phyloP scores from a whole-genome alignment of 2,113 vertebrate species.

The Pogona vitticeps region DNA sequence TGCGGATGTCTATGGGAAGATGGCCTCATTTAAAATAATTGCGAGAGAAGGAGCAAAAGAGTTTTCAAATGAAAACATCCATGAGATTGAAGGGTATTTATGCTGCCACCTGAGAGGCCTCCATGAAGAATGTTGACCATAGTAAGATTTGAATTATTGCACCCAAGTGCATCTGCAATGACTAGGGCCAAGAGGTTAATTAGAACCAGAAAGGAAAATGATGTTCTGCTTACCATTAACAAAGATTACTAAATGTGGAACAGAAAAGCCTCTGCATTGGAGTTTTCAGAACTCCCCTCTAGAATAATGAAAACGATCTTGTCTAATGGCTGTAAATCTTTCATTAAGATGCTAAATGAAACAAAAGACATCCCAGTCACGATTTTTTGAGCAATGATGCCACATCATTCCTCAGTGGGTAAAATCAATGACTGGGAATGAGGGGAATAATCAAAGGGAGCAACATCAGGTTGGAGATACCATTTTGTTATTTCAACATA shows the following conservation, averaged over 20 bases:
- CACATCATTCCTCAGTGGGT: not conserved
- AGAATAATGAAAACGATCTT: not conserved
- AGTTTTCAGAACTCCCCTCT: not conserved
- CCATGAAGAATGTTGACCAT: constrained; percentile 56
- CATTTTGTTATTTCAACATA: not conserved
- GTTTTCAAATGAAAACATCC: constrained; percentile 44
- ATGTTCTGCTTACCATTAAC: constrained; percentile 59
- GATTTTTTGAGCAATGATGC: not conserved
- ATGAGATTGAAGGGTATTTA: constrained; percentile 59
- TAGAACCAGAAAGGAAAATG: constrained; percentile 66
- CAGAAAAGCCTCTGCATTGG: constrained; percentile 2
- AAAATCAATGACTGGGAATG: not conserved
- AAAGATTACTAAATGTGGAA: constrained; percentile 39
- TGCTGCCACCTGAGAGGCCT: constrained; percentile 61
- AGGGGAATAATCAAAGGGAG: constrained; percentile 28
- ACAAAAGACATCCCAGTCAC: not conserved
- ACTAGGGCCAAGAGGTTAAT: constrained; percentile 67
- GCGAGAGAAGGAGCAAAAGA: constrained; percentile 25
- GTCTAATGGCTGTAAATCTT: constrained; percentile 14
- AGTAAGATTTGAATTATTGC: constrained; percentile 63
- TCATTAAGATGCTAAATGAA: not conserved
- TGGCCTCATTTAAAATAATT: constrained; percentile 2
- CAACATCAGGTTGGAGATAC: constrained; percentile 43
- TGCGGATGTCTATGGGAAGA: constrained; percentile 1
- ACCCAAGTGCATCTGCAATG: constrained; percentile 49